phyloP scores from a whole-genome alignment of 1,140 invertebrate genomes.

The Colletes latitarsis region DNA sequence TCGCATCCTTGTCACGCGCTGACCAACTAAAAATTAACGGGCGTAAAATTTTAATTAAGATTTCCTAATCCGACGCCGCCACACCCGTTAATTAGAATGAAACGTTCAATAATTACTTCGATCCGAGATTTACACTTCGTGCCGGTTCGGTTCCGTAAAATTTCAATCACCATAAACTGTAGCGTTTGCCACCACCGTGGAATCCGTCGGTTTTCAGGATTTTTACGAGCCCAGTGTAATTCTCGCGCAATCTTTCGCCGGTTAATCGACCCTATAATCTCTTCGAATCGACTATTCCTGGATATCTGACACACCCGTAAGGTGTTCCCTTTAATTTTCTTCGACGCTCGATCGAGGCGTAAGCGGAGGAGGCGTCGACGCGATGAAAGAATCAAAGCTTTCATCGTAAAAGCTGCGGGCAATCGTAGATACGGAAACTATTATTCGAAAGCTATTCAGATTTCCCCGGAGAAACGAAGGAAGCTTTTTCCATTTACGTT shows the following conservation, averaged over 20 bases:
- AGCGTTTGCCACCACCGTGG: constrained; percentile 41
- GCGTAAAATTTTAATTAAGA: constrained; percentile 73
- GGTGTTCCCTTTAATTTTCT: constrained; percentile 19
- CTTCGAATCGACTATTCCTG: constrained; percentile 21
- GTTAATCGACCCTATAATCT: constrained; percentile 38
- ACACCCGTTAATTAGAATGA: constrained; percentile 61
- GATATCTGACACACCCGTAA: background rate
- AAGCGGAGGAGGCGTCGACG: background rate
- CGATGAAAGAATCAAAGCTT: background rate
- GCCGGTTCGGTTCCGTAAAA: constrained; percentile 61
- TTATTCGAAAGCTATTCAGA: no score
- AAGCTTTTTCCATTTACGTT: no score
- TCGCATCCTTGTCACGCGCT: constrained; percentile 34
- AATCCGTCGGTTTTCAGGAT: constrained; percentile 34
- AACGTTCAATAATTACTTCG: constrained; percentile 63
- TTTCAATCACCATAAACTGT: constrained; percentile 72
- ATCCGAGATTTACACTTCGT: constrained; percentile 57
- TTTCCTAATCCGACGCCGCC: constrained; percentile 60
- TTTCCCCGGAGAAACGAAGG: no score
- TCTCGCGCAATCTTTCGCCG: background rate
- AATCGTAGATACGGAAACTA: no score
- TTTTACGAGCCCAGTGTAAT: constrained; percentile 38
- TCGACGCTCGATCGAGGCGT: background rate
- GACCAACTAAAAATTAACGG: constrained; percentile 60
- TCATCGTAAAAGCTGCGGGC: no score